Percentiles rank a stretch among this genome's conserved stretches.
Evolutionary conservation across 2,888 invertebrate species (phyloP).

Genomic region (Abscondita cerata): DNA sequence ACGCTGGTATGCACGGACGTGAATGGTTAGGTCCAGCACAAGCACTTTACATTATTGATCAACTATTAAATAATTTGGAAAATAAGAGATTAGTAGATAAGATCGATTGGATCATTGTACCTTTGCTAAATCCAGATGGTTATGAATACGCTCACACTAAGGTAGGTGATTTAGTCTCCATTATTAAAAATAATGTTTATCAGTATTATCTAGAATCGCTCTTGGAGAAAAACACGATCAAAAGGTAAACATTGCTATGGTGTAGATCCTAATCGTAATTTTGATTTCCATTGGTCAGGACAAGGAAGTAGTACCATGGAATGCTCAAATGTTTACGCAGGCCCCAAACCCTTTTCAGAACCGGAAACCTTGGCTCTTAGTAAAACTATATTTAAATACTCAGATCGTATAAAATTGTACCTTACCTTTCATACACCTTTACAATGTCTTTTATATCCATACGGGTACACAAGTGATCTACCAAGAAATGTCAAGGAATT

Average conservation of each 20-base stretch:
- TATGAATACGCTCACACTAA: conserved; percentile 64
- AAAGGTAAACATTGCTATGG: conserved; percentile 65
- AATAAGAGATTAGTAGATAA: conserved; percentile 63
- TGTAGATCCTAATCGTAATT: conserved; percentile 80
- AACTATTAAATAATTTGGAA: conserved; percentile 66
- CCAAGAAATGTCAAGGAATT: conserved; percentile 61
- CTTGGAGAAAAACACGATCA: conserved; percentile 73
- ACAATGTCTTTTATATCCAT: conserved; percentile 70
- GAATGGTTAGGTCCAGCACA: conserved; percentile 77
- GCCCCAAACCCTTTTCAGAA: conserved; percentile 59
- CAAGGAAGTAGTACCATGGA: conserved; percentile 45
- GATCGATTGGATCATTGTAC: conserved; percentile 72
- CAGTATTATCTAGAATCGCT: conserved; percentile 29
- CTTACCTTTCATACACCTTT: conserved; percentile 75
- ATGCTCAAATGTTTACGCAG: conserved; percentile 59
- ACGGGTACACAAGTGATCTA: conserved; percentile 66
- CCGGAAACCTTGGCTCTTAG: conserved; percentile 66
- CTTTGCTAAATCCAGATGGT: conserved; percentile 78
- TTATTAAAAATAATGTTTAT: too few relatives aligned
- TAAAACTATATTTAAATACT: conserved; percentile 63
- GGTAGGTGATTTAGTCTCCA: conserved; percentile 56
- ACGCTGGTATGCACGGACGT: conserved; percentile 69
- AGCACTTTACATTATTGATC: conserved; percentile 70
- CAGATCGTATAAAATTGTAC: conserved; percentile 65
- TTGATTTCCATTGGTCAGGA: conserved; percentile 71